Evolutionary conservation across 2,888 invertebrate genomes (phyloP), one percentile per base, ranked within the genome.

Genomic region (Phorcus lineatus): DNA sequence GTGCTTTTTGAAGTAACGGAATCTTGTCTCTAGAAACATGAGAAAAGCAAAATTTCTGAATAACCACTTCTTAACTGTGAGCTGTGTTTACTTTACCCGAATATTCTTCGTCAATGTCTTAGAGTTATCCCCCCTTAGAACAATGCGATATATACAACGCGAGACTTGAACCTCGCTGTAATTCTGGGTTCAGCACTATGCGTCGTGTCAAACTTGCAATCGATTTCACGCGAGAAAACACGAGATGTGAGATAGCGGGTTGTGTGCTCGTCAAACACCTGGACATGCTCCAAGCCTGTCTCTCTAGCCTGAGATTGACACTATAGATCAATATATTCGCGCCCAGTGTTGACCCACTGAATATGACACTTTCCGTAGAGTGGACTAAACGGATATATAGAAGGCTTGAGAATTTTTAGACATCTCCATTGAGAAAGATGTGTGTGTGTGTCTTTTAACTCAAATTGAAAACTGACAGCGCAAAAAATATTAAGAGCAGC

Each of bases 271-370:
- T 17, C 55, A 76, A 76, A 76, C 76, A 76, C 11, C 31, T 9
- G 55, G 76, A 76, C 76, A 76, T 76, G 76, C 24, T 55, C 2
- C 28, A 28, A 19, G 36, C 19, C n/a, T 55, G 31, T 31, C 24
- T 17, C 28, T 53, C 17, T 55, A 17, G 28, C 16, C 55, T n/a
- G 55, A 76, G 24, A 76, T 76, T 76, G 76, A 76, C 76, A 76
- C 76, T 54, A 76, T 76, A 76, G 55, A 76, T 76, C 76, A 55
- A 76, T 76, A 76, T 76, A 54, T 76, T 76, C 76, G 36, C 76
- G 76, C 76, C 76, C 55, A 11, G 31, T 76, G 76, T 76, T 76
- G 54, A 55, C 55, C 28, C 31, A 31, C 28, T 16, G 76, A 76
- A 76, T 54, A 76, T 76, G 76, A 76, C 76, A 76, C 76, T 54